phyloP scores from a whole-genome alignment of 2,113 vertebrate species.

The Takifugu bimaculatus region DNA sequence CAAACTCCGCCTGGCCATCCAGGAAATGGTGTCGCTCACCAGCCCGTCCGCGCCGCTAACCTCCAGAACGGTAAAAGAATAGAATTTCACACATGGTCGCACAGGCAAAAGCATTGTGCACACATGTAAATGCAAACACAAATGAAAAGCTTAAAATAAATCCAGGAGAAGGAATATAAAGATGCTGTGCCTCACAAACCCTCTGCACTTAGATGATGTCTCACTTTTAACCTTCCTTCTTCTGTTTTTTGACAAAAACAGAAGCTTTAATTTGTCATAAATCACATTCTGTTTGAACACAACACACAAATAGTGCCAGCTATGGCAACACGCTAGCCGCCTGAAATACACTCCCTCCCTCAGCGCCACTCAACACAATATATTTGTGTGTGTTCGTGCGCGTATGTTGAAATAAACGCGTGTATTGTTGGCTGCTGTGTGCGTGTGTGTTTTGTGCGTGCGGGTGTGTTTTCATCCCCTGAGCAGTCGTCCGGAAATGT shows the following conservation, averaged over 20 bases:
- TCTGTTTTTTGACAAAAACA: neutral
- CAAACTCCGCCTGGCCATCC: conserved; percentile 93
- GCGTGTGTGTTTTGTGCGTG: conserved; percentile 21
- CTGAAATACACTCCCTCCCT: conserved; percentile 62
- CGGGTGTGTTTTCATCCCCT: conserved; percentile 55
- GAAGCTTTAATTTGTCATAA: neutral
- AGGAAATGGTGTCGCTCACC: conserved; percentile 97
- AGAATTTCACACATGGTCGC: neutral
- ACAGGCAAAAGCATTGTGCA: neutral
- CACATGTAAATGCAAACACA: neutral
- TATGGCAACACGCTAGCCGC: conserved; percentile 53
- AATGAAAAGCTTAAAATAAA: neutral
- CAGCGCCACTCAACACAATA: conserved; percentile 59
- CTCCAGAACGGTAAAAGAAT: conserved; percentile 69
- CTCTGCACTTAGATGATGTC: neutral
- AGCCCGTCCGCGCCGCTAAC: conserved; percentile 93
- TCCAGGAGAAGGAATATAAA: too few relatives aligned
- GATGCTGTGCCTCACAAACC: too few relatives aligned
- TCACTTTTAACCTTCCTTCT: neutral
- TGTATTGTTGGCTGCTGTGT: conserved; percentile 35
- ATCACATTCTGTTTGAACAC: neutral
- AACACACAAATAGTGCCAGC: conserved; percentile 37
- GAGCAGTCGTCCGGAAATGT: conserved; percentile 95
- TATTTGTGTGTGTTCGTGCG: conserved; percentile 40
- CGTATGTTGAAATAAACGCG: conserved; percentile 28